phyloP scores from a whole-genome alignment of 1,140 invertebrate genomes.

The Sycophila sp. region DNA sequence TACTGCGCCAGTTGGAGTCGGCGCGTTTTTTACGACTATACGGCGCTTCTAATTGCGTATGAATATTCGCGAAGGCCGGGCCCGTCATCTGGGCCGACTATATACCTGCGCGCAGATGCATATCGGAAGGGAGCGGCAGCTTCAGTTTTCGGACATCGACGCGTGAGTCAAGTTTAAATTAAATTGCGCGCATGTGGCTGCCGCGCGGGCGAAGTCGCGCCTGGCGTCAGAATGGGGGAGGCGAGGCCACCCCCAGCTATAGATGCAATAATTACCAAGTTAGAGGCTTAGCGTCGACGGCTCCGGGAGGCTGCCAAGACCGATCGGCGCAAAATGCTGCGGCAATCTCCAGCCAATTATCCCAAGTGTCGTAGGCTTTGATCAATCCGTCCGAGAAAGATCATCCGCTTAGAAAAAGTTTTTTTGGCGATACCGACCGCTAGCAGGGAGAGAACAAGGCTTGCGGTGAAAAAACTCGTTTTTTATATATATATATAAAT shows the following conservation, averaged over 20 bases:
- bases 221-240: not conserved
- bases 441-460: too few species aligned
- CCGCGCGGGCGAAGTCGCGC: not conserved
- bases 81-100: not conserved
- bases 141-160: slow-evolving; percentile 23
- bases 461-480: too few species aligned
- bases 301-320: slow-evolving; percentile 11
- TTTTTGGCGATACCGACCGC: too few species aligned
- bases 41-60: slow-evolving; percentile 12
- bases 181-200: slow-evolving; percentile 25
- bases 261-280: slow-evolving; percentile 24
- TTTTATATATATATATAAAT: too few species aligned
- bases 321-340: slow-evolving; percentile 2
- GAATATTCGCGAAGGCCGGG: slow-evolving; percentile 1
- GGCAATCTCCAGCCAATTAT: slow-evolving; percentile 12
- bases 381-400: too few species aligned
- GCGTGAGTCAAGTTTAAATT: slow-evolving; percentile 31
- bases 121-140: not conserved
- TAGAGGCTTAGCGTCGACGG: not conserved
- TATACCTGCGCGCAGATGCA: slow-evolving; percentile 10
- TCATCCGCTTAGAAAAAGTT: too few species aligned
- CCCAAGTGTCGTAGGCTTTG: too few species aligned
- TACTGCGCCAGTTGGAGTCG: not conserved
- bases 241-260: not conserved
- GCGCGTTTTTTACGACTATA: slow-evolving; percentile 5